phyloP scores from a whole-genome alignment of 30 jellyfish, hydroid and myxozoan genomes.

The Cassiopea xamachana region DNA sequence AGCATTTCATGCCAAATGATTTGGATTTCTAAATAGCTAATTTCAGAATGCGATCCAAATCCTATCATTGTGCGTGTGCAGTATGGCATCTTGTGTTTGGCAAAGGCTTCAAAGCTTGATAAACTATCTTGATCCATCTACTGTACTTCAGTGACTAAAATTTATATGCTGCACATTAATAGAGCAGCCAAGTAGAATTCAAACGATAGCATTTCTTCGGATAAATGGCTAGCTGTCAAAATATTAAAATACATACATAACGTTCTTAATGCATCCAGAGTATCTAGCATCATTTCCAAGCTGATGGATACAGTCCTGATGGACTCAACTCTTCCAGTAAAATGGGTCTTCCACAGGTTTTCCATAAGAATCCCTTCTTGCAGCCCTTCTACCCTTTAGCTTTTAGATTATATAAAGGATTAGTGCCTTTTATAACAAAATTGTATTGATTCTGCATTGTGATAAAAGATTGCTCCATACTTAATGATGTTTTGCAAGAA shows the following conservation, averaged over 20 bases:
- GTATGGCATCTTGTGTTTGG: constrained; percentile 12
- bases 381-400: constrained; percentile 24
- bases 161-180: constrained; percentile 35
- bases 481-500: constrained; percentile 29
- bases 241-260: not conserved
- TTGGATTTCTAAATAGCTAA: constrained; percentile 1
- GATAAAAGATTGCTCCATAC: constrained; percentile 41
- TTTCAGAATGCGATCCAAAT: constrained; percentile 10
- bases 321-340: constrained; percentile 54
- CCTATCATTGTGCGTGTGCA: not conserved
- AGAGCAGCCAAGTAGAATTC: constrained; percentile 30
- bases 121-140: not conserved
- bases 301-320: constrained; percentile 62
- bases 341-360: constrained; percentile 39
- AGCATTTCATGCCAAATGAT: not conserved
- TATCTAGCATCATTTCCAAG: not conserved
- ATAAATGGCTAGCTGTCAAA: constrained; percentile 33
- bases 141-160: not conserved
- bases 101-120: constrained; percentile 5
- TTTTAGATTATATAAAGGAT: not conserved
- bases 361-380: constrained; percentile 20
- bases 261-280: constrained; percentile 22
- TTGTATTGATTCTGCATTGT: constrained; percentile 59
- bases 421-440: constrained; percentile 22
- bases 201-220: constrained; percentile 6